A percentile compares a stretch with the other conserved stretches of the same genome.
Conservation (phyloP, 53 echinoderm and acorn worm genomes). For the Echinometra lucunter region DNA sequence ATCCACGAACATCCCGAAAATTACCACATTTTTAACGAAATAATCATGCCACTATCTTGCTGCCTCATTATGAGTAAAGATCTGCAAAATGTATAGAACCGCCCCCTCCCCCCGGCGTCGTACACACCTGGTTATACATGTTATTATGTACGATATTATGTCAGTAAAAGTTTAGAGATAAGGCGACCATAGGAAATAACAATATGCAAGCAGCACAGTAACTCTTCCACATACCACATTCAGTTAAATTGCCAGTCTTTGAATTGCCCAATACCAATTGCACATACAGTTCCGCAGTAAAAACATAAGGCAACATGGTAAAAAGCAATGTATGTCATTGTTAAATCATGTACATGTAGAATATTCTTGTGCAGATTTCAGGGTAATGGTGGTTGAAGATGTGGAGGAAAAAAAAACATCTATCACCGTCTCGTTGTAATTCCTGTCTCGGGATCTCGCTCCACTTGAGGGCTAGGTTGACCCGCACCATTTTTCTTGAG, state of each 20-base stretch:
- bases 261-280: not conserved
- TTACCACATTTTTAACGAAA: too few species aligned
- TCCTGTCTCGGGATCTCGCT: conserved; percentile 47
- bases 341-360: not conserved
- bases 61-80: too few species aligned
- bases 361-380: not conserved
- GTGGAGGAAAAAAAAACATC: not conserved
- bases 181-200: too few species aligned
- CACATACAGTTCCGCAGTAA: not conserved
- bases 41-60: too few species aligned
- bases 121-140: too few species aligned
- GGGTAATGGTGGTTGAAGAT: not conserved
- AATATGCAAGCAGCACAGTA: too few species aligned
- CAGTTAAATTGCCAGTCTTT: not conserved
- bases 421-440: conserved; percentile 49
- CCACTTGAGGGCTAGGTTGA: not conserved
- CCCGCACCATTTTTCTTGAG: conserved; percentile 28
- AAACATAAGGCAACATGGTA: conserved; percentile 47
- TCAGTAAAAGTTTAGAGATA: too few species aligned
- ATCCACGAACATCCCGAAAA: too few species aligned
- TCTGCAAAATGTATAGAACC: too few species aligned
- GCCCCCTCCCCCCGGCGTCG: too few species aligned
- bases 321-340: not conserved
- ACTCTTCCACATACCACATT: not conserved
- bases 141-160: too few species aligned